Percentiles rank a stretch among this genome's conserved stretches.
Evolutionary conservation across 2,888 invertebrate species (phyloP).

Genomic region (Itoplectis maculator): DNA sequence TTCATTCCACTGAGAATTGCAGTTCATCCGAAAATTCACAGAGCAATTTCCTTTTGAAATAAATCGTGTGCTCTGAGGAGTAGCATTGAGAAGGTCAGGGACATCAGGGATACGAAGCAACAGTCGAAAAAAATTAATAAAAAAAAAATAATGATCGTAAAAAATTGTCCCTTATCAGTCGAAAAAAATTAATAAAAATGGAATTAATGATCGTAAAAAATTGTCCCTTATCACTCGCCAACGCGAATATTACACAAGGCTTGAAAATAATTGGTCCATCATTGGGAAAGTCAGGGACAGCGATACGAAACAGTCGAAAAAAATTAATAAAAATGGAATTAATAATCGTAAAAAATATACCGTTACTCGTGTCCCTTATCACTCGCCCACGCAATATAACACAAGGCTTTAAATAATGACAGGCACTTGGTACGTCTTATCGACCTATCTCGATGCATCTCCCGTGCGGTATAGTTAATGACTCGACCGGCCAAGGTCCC

Average conservation of each 20-base stretch:
- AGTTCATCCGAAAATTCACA: constrained; percentile 10
- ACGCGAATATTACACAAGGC: constrained; percentile 53
- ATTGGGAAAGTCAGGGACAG: no score
- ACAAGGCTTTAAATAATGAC: constrained; percentile 49
- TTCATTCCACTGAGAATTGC: constrained; percentile 29
- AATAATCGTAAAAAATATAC: no score
- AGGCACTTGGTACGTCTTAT: constrained; percentile 38
- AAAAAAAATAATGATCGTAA: no score
- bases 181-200: no score
- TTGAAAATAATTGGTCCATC: neutral
- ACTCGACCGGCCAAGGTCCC: constrained; percentile 59
- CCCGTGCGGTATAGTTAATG: constrained; percentile 46
- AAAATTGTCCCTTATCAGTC: no score
- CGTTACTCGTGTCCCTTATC: no score
- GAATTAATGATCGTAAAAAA: no score
- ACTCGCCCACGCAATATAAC: constrained; percentile 13
- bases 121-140: no score
- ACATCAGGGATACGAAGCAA: no score
- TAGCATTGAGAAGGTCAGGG: neutral
- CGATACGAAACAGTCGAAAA: no score
- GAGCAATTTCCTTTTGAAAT: neutral
- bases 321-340: no score
- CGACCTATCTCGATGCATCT: constrained; percentile 27
- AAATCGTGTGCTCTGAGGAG: neutral
- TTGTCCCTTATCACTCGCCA: neutral